Evolutionary conservation across 37 sponge, comb jelly and placozoan species (phyloP).

Genomic region (Cliona cf. orientalis): DNA sequence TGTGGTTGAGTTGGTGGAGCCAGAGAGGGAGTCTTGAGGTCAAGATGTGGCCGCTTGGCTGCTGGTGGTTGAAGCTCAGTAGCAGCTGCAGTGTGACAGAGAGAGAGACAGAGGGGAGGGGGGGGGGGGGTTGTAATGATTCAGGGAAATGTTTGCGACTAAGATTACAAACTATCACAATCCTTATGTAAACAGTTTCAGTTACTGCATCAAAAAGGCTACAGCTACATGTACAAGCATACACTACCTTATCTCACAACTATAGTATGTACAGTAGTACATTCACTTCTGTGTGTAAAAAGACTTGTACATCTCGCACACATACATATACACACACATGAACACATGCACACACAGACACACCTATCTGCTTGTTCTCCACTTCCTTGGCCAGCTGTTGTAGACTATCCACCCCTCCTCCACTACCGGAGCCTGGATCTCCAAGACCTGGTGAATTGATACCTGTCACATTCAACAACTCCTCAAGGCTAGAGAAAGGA

Average conservation of each 20-base stretch:
- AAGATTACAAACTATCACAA: too few species aligned
- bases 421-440: neutral
- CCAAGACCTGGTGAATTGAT: conserved; percentile 24
- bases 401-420: conserved; percentile 21
- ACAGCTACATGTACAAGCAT: too few species aligned
- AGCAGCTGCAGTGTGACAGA: neutral
- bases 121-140: too few species aligned
- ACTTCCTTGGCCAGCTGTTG: conserved; percentile 21
- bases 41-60: neutral
- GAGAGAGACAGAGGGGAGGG: too few species aligned
- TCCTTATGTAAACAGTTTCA: neutral
- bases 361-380: conserved; percentile 26
- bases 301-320: neutral
- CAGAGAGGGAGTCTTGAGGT: neutral
- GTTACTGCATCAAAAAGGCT: conserved; percentile 2
- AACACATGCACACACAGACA: neutral
- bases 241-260: neutral
- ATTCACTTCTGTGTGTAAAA: neutral
- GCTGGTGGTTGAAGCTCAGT: neutral
- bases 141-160: neutral
- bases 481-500: conserved; percentile 47
- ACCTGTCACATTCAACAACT: conserved; percentile 48
- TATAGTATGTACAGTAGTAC: neutral
- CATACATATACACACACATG: neutral
- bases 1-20: neutral